Evolutionary conservation across 1,140 invertebrate species (phyloP).

Genomic region (Palaemon carinicauda): DNA sequence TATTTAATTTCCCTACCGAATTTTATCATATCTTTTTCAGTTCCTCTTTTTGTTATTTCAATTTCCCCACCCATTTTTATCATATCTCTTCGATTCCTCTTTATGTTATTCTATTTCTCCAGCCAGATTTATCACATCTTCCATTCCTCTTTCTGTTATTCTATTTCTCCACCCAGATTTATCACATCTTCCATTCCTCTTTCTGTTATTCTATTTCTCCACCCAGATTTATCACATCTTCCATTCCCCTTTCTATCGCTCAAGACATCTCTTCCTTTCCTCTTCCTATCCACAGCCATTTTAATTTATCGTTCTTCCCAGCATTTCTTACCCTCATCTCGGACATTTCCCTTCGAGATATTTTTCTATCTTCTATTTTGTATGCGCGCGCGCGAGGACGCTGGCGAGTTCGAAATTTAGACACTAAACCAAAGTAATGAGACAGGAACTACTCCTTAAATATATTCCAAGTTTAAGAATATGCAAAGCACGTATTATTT

Average conservation of each 20-base stretch:
- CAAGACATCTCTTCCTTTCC: neutral
- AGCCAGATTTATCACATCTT: neutral
- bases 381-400: too few species aligned
- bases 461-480: too few species aligned
- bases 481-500: too few species aligned
- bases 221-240: neutral
- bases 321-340: neutral
- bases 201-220: neutral
- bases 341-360: neutral
- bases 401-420: too few species aligned
- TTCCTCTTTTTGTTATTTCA: neutral
- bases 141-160: too few species aligned
- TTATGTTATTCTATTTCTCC: neutral
- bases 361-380: neutral
- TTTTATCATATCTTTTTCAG: neutral
- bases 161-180: neutral
- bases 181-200: neutral
- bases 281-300: neutral
- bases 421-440: too few species aligned
- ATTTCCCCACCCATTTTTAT: neutral
- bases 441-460: too few species aligned
- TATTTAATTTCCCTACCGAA: neutral
- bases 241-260: neutral
- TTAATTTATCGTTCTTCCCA: neutral
- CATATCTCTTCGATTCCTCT: neutral